A percentile compares a stretch with the other conserved stretches of the same genome.
Conservation (phyloP, 2,888 invertebrate genomes). For the Exocentrus adspersus region DNA sequence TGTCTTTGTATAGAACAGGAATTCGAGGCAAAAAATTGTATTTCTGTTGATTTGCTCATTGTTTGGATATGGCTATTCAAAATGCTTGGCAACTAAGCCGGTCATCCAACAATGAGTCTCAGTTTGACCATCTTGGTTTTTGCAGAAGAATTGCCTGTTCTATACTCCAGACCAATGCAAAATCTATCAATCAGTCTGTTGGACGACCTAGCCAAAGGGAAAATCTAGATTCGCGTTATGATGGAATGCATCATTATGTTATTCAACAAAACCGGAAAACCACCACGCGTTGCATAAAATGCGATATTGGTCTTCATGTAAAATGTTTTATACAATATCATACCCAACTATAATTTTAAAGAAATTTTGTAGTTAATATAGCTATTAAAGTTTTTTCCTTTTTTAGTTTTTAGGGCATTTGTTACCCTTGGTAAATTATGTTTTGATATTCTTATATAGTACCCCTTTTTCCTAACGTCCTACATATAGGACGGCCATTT, state of each 20-base stretch:
- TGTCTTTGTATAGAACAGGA: background rate
- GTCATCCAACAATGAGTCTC: background rate
- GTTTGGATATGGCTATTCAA: constrained; percentile 1
- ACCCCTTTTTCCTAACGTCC: constrained; percentile 5
- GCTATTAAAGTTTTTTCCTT: background rate
- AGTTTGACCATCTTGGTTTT: constrained; percentile 12
- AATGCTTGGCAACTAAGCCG: constrained; percentile 4
- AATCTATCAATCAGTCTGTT: background rate
- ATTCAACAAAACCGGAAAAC: constrained; percentile 40
- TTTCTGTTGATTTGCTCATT: background rate
- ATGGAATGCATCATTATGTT: constrained; percentile 42
- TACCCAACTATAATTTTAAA: constrained; percentile 1
- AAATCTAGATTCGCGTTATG: constrained; percentile 35
- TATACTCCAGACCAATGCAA: background rate
- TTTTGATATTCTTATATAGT: background rate
- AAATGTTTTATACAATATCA: constrained; percentile 42
- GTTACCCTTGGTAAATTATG: background rate
- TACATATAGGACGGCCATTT: constrained; percentile 11
- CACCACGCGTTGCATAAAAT: constrained; percentile 43
- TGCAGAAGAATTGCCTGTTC: background rate
- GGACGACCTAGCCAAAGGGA: constrained; percentile 19
- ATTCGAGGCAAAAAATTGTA: constrained; percentile 16
- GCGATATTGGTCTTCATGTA: constrained; percentile 41
- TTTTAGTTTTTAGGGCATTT: background rate
- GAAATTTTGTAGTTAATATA: background rate